Percentiles rank a stretch among this genome's conserved stretches.
phyloP scores from a whole-genome alignment of 2,797 vertebrate genomes.

The Lophotriccus pileatus region DNA sequence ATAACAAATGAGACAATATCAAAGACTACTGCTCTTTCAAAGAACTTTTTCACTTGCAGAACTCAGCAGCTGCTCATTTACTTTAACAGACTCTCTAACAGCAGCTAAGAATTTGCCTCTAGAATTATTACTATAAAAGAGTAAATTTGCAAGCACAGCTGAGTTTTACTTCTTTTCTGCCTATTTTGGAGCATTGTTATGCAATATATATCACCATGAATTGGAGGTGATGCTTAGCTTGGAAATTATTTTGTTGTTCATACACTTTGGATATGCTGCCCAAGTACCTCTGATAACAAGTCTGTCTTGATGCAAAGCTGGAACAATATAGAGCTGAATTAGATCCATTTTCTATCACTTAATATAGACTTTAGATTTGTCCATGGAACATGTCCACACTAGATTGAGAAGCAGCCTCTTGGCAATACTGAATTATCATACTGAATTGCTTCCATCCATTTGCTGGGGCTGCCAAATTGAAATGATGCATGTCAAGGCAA shows the following conservation, averaged over 20 bases:
- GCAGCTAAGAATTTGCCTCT: not conserved
- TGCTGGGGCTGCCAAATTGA: slow-evolving; percentile 77
- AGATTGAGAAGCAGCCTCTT: slow-evolving; percentile 71
- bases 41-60: not conserved
- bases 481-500: slow-evolving; percentile 71
- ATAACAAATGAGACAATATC: not conserved
- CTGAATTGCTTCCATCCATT: slow-evolving; percentile 82
- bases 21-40: not conserved
- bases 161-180: slow-evolving; percentile 2
- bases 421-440: slow-evolving; percentile 79
- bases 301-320: not conserved
- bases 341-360: slow-evolving; percentile 68
- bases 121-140: not conserved
- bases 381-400: slow-evolving; percentile 53
- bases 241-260: slow-evolving; percentile 64
- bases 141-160: not conserved
- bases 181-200: slow-evolving; percentile 73
- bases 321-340: not conserved
- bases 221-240: slow-evolving; percentile 72
- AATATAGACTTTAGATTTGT: slow-evolving; percentile 69
- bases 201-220: slow-evolving; percentile 75
- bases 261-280: not conserved
- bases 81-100: not conserved
- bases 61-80: not conserved
- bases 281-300: not conserved